These are phyloP conservation scores for Dendronephthya gigantea DNA, from an alignment of 64 coral and sea anemone species.

Conservation along the genomic window DNA sequence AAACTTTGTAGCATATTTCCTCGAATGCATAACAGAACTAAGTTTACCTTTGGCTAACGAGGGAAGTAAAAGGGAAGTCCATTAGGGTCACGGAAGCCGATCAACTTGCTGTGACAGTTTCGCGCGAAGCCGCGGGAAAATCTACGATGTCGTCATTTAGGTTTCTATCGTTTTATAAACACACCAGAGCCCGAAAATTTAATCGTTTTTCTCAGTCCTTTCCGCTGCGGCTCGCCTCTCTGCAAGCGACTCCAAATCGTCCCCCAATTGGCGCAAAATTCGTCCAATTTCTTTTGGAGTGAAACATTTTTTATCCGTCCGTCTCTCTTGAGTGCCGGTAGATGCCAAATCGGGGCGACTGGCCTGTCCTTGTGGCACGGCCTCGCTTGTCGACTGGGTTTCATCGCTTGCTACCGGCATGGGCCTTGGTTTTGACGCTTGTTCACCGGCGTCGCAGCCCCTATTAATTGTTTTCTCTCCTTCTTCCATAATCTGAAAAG, in stretches of 20 bases:
- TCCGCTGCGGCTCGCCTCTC: background rate
- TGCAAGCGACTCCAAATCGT: background rate
- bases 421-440: background rate
- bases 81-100: background rate
- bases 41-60: background rate
- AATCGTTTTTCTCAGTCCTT: background rate
- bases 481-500: constrained; percentile 13
- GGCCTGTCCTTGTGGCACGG: background rate
- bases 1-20: background rate
- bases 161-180: background rate
- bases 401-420: background rate
- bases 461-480: background rate
- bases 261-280: background rate
- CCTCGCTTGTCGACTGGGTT: background rate
- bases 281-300: background rate
- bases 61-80: background rate
- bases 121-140: background rate
- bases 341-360: background rate
- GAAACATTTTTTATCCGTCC: background rate
- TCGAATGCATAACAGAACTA: background rate
- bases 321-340: background rate
- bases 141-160: background rate
- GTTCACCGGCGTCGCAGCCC: background rate
- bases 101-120: background rate
- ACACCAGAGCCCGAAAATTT: background rate